Conservation (phyloP, 2,888 invertebrate genomes). For the Oscheius myriophilus region DNA sequence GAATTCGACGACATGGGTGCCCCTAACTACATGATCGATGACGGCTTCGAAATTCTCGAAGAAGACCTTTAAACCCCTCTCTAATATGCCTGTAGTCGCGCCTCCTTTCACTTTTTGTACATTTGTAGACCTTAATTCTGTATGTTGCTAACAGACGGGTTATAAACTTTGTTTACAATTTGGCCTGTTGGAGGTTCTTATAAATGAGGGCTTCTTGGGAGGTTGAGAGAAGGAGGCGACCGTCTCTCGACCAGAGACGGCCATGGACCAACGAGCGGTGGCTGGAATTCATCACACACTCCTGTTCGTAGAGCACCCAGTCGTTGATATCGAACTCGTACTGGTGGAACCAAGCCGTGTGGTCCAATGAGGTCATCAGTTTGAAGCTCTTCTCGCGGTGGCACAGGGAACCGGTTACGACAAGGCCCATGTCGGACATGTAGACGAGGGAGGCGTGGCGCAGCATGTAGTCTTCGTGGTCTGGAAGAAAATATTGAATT, state of each 20-base stretch:
- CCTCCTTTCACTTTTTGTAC: neutral
- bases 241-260: conserved; percentile 46
- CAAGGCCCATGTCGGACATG: conserved; percentile 54
- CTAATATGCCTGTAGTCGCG: neutral
- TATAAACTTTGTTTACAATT: conserved; percentile 16
- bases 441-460: conserved; percentile 60
- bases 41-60: conserved; percentile 68
- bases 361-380: conserved; percentile 57
- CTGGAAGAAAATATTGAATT: conserved; percentile 35
- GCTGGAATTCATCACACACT: conserved; percentile 56
- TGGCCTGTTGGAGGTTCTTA: conserved; percentile 29
- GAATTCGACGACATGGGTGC: conserved; percentile 67
- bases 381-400: conserved; percentile 53
- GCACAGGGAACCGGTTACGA: conserved; percentile 50
- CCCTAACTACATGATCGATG: conserved; percentile 64
- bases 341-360: conserved; percentile 51
- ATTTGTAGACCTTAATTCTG: neutral
- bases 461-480: conserved; percentile 51
- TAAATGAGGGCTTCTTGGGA: conserved; percentile 57
- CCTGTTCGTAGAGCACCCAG: conserved; percentile 61
- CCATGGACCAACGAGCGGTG: conserved; percentile 59
- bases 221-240: conserved; percentile 50
- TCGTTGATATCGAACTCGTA: conserved; percentile 62
- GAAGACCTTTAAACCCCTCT: neutral
- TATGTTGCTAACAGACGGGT: too few relatives aligned